phyloP scores from a whole-genome alignment of 2,888 invertebrate species.

The Axea sp. region DNA sequence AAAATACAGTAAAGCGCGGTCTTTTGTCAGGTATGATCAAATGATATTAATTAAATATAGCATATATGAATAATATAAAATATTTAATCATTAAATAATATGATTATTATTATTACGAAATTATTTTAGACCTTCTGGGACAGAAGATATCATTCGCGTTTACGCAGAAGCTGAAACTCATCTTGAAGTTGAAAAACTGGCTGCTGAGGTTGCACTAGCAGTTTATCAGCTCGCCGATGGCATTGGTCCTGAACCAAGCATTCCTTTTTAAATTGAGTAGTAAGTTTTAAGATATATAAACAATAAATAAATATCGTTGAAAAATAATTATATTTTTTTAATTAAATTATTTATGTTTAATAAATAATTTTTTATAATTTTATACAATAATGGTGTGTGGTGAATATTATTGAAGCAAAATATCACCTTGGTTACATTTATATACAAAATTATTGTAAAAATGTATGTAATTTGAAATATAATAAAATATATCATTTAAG shows the following conservation, averaged over 20 bases:
- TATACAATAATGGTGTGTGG: too few relatives aligned
- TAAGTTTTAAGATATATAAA: too few relatives aligned
- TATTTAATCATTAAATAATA: background rate
- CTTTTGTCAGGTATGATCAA: constrained; percentile 88
- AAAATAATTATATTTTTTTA: too few relatives aligned
- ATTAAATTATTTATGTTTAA: too few relatives aligned
- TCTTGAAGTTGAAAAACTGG: constrained; percentile 85
- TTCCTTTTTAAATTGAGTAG: constrained; percentile 64
- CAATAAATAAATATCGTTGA: too few relatives aligned
- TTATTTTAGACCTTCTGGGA: constrained; percentile 91
- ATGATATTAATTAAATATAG: too few relatives aligned
- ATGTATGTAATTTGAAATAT: too few relatives aligned
- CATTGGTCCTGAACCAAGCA: constrained; percentile 83
- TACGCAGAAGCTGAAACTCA: constrained; percentile 95
- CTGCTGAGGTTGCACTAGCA: constrained; percentile 86
- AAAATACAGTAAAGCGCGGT: constrained; percentile 86
- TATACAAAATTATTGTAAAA: too few relatives aligned
- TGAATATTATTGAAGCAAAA: too few relatives aligned
- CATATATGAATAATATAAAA: background rate
- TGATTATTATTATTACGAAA: constrained; percentile 17
- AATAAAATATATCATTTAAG: too few relatives aligned
- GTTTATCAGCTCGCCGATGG: constrained; percentile 91
- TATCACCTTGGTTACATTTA: too few relatives aligned
- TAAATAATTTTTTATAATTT: too few relatives aligned
- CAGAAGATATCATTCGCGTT: constrained; percentile 97